Conservation (phyloP, 2,113 vertebrate genomes). For the Albula glossodonta region DNA sequence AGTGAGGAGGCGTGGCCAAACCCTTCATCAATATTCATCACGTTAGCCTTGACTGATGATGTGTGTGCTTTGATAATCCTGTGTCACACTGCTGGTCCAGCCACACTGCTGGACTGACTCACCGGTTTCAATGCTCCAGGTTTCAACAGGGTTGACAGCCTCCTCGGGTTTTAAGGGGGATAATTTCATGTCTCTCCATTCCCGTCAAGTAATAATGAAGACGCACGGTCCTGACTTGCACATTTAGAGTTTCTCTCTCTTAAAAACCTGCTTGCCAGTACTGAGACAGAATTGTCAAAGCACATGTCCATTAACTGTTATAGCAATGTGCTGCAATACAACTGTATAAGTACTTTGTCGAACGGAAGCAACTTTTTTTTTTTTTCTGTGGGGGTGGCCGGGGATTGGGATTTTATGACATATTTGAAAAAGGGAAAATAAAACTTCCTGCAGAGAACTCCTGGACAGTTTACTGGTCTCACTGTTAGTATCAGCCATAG, state of each 20-base stretch:
- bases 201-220: not conserved
- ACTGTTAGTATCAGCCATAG: not conserved
- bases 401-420: not conserved
- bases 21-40: not conserved
- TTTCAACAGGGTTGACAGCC: not conserved
- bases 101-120: not conserved
- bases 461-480: not conserved
- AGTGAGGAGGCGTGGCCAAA: not conserved
- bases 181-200: not conserved
- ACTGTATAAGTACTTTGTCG: not conserved
- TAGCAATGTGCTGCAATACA: not conserved
- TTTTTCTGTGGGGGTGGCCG: not conserved
- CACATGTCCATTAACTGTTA: not conserved
- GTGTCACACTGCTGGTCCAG: not conserved
- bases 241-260: not conserved
- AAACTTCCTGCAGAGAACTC: not conserved
- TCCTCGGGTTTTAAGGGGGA: not conserved
- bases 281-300: not conserved
- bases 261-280: not conserved
- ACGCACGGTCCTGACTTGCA: no score
- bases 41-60: not conserved
- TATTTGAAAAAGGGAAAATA: not conserved
- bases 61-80: not conserved
- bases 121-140: not conserved
- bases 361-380: not conserved